Conservation (phyloP, 2,888 invertebrate species). For the Epinotia brunnichana region DNA sequence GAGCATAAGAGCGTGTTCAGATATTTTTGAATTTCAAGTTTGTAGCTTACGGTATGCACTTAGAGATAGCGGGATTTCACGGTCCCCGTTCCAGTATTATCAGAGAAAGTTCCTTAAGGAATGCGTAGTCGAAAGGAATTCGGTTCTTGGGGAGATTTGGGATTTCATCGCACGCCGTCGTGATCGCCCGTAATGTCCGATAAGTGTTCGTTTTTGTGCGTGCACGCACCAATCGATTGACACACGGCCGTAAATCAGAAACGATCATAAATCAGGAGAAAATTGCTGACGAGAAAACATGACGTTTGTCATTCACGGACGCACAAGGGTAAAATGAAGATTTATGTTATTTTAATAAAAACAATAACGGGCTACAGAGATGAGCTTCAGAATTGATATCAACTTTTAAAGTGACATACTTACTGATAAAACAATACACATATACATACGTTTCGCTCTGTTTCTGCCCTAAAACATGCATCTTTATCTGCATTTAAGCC, state of each 20-base stretch:
- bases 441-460: neutral
- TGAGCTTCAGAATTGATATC: neutral
- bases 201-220: slow-evolving; percentile 32
- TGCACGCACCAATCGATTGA: slow-evolving; percentile 20
- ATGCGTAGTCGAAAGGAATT: slow-evolving; percentile 50
- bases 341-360: slow-evolving; percentile 14
- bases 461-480: neutral
- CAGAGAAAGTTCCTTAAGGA: slow-evolving; percentile 75
- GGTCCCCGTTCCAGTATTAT: slow-evolving; percentile 64
- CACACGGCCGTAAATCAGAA: slow-evolving; percentile 18
- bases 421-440: neutral
- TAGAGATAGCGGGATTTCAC: slow-evolving; percentile 60
- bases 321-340: neutral
- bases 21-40: neutral
- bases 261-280: slow-evolving; percentile 17
- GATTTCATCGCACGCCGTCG: slow-evolving; percentile 32
- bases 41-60: slow-evolving; percentile 18
- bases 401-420: neutral
- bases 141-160: slow-evolving; percentile 33
- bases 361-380: neutral
- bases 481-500: slow-evolving; percentile 9
- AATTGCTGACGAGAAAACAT: slow-evolving; percentile 24
- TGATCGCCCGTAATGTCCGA: slow-evolving; percentile 25
- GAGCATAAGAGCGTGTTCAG: slow-evolving; percentile 8
- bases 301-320: slow-evolving; percentile 5